Evolutionary conservation across 35 echinoderm and acorn worm genomes (phyloP).

Genomic region (Lytechinus variegatus): DNA sequence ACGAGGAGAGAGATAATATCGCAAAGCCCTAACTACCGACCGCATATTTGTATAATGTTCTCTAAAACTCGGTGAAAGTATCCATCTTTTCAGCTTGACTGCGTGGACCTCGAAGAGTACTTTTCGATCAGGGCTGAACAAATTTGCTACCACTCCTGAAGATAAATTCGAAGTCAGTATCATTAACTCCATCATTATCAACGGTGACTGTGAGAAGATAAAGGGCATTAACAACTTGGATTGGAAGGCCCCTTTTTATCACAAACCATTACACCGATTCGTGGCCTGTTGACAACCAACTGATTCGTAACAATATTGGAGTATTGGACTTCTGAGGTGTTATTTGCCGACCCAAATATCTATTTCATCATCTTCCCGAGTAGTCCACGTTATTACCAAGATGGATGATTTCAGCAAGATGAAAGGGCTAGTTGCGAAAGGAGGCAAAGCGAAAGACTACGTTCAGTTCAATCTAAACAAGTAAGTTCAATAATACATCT

Average conservation of each 20-base stretch:
- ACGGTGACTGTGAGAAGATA: neutral
- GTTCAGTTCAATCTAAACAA: conserved; percentile 51
- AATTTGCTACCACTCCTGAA: too few relatives aligned
- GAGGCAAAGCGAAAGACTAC: conserved; percentile 10
- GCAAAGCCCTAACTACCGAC: neutral
- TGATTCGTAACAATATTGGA: too few relatives aligned
- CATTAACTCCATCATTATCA: neutral
- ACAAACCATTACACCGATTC: neutral
- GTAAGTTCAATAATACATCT: neutral
- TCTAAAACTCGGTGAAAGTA: neutral
- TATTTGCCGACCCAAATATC: neutral
- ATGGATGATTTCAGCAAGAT: conserved; percentile 47
- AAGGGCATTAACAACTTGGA: too few relatives aligned
- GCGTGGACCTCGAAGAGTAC: neutral
- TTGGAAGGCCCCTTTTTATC: too few relatives aligned
- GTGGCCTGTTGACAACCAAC: neutral
- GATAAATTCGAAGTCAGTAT: neutral
- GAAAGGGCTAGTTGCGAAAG: conserved; percentile 31
- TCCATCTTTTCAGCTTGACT: neutral
- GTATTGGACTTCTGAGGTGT: too few relatives aligned
- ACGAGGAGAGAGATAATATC: neutral
- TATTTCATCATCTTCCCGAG: neutral
- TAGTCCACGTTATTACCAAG: neutral
- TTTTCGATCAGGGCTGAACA: neutral
- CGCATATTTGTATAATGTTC: neutral